phyloP scores from a whole-genome alignment of 2,797 vertebrate genomes.

The Alectoris magna region DNA sequence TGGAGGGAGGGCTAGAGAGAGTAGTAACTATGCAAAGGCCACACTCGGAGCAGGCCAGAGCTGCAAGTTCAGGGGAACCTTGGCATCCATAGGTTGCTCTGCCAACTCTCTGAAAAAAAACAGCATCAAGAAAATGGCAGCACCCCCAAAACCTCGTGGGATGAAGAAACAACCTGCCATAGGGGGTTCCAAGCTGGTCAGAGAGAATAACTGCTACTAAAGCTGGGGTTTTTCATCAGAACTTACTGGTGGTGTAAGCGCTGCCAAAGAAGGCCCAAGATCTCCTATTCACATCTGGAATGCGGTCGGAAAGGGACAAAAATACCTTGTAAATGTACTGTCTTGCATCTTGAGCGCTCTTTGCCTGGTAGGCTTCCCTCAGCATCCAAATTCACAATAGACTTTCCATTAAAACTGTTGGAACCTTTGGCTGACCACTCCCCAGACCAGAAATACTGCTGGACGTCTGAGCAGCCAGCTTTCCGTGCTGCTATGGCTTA shows the following conservation, averaged over 20 bases:
- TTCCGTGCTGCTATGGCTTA: neutral
- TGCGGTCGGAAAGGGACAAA: fast-evolving
- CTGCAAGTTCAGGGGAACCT: neutral
- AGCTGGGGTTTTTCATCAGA: neutral
- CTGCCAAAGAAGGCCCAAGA: neutral
- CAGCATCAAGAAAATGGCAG: neutral
- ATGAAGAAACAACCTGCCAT: neutral
- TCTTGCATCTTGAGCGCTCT: neutral
- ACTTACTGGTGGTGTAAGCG: fast-evolving
- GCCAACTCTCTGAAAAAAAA: neutral
- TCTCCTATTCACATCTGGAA: neutral
- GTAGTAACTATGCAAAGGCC: neutral
- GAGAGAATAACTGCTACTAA: neutral
- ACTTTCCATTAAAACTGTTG: neutral
- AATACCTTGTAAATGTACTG: neutral
- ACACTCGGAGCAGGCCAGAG: neutral
- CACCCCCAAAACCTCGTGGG: neutral
- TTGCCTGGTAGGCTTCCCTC: neutral
- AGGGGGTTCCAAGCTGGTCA: neutral
- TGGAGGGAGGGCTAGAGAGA: neutral
- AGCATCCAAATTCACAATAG: neutral
- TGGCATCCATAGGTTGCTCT: neutral
- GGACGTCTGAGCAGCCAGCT: neutral
- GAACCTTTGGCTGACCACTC: neutral
- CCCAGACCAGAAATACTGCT: neutral